Evolutionary conservation across 2,888 invertebrate species (phyloP).

Genomic region (Nysson spinosus): DNA sequence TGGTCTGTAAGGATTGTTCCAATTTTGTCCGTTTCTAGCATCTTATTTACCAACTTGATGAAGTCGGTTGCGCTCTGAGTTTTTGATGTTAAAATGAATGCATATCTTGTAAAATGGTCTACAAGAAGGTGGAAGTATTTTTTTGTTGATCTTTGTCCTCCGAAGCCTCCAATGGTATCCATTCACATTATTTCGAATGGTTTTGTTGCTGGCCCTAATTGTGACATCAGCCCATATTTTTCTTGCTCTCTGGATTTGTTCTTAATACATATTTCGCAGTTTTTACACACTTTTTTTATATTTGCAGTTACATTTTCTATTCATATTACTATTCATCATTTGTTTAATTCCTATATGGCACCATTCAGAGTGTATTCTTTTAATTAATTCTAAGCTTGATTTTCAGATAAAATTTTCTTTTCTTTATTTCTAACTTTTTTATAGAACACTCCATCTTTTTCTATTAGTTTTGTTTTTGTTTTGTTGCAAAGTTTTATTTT

Average conservation of each 20-base stretch:
- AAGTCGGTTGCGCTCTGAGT: conserved; percentile 10
- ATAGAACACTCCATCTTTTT: conserved; percentile 32
- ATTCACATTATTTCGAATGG: conserved; percentile 49
- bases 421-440: conserved; percentile 36
- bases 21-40: conserved; percentile 29
- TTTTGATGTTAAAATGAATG: conserved; percentile 17
- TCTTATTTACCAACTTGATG: conserved; percentile 15
- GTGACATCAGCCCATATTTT: conserved; percentile 45
- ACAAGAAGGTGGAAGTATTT: conserved; percentile 20
- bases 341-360: conserved; percentile 44
- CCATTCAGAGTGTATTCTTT: conserved; percentile 22
- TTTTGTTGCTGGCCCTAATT: conserved; percentile 38
- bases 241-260: conserved; percentile 47
- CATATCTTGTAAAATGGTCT: conserved; percentile 24
- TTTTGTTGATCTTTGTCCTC: conserved; percentile 20
- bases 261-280: conserved; percentile 38
- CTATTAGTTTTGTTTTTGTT: conserved; percentile 32
- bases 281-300: conserved; percentile 33
- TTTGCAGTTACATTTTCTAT: conserved; percentile 36
- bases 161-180: conserved; percentile 50
- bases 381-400: conserved; percentile 30
- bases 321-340: conserved; percentile 25
- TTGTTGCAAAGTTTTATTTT: conserved; percentile 24
- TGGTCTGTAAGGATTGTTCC: conserved; percentile 52
- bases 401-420: conserved; percentile 48